Base-by-base conservation (phyloP, 1,140 invertebrate genomes). In the Fopius arisanus region DNA sequence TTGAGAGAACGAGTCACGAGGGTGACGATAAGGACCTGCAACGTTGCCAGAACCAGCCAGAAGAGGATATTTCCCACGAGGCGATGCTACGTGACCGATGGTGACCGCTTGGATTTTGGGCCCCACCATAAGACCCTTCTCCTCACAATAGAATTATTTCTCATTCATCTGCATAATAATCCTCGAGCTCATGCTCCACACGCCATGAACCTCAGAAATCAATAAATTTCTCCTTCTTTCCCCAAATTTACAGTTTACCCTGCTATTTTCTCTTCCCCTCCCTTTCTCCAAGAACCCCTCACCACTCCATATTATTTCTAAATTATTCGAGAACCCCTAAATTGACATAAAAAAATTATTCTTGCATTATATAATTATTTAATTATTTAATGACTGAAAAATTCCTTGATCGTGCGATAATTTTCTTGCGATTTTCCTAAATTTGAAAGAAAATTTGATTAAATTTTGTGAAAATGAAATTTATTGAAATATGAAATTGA, bases 11-110 rank as follows among this genome's bases (percentile, higher is more conserved):
- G 29, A 65, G 65, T 74, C 62, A 73, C 71, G 43, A 73, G 71
- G 71, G 71, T 67, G 71, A 59, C 72, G 75, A 77, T 77, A 77
- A 77, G 72, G 75, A 74, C 75, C 72, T 51, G 40, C 75, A 51
- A 62, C 66, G 74, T 72, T 70, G 68, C 75, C 72, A 70, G 63
- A 73, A 67, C 54, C 40, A 23, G 7, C 43, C 12, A 10, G 16
- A 37, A 33, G 43, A 29, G 37, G 26, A 23, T 69, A 67, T 59
- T 40, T 41, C 26, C 65, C 65, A 51, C 29, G 66, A 26, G 72
- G 72, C 65, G 37, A 67, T 66, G 71, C 67, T 73, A 54, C 72
- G 31, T 68, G 72, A 73, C 65, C 66, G 43, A 41, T 26, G 21
- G 16, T 59, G 54, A 59, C 54, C 54, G 54, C 23, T 26, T 59